These are phyloP conservation scores for Trichogramma dendrolimi DNA, from an alignment of 2,888 invertebrate species.

Conservation along the genomic window DNA sequence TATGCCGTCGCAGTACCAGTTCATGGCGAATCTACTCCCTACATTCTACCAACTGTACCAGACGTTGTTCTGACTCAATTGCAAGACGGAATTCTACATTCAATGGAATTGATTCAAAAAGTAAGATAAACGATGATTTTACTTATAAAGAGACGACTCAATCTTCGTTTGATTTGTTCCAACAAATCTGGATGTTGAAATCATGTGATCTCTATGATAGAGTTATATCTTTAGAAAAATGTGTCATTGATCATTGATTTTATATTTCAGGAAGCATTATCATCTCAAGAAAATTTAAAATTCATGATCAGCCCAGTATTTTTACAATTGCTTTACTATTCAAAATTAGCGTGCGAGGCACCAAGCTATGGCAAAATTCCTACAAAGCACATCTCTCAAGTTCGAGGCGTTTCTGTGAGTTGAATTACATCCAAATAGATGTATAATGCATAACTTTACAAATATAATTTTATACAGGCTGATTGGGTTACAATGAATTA, in stretches of 20 bases:
- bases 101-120: slow-evolving; percentile 83
- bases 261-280: slow-evolving; percentile 56
- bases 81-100: slow-evolving; percentile 80
- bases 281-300: slow-evolving; percentile 58
- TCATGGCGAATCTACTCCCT: slow-evolving; percentile 74
- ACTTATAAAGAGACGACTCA: neutral
- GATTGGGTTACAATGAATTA: slow-evolving; percentile 79
- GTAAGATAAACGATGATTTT: slow-evolving; percentile 47
- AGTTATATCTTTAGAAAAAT: no score
- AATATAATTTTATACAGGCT: slow-evolving; percentile 49
- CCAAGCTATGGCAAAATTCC: slow-evolving; percentile 59
- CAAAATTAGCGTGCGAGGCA: slow-evolving; percentile 66
- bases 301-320: slow-evolving; percentile 68
- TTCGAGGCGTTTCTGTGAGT: slow-evolving; percentile 47
- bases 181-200: no score
- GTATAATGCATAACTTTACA: neutral
- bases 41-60: slow-evolving; percentile 73
- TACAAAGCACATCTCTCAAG: slow-evolving; percentile 54
- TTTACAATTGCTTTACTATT: slow-evolving; percentile 62
- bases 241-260: slow-evolving; percentile 1
- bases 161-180: neutral
- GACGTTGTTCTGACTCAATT: slow-evolving; percentile 78
- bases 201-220: no score
- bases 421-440: neutral
- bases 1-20: slow-evolving; percentile 77